Conservation (phyloP, 2,888 invertebrate species). For the Oxystoma pomonae region DNA sequence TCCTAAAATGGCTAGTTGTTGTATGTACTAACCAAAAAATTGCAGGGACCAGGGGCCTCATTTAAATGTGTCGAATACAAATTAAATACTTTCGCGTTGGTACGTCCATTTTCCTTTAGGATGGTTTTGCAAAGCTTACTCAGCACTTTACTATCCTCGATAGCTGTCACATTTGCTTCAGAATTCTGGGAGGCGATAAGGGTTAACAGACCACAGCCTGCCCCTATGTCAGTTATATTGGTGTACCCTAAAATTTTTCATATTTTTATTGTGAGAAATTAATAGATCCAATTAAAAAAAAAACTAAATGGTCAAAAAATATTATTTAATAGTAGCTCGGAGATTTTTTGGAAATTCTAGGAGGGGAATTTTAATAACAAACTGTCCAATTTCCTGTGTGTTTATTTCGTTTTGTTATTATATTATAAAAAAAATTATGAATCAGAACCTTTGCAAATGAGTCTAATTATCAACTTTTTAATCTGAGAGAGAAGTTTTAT, state of each 20-base stretch:
- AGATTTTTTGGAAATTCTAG: too few species aligned
- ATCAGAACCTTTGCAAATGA: too few species aligned
- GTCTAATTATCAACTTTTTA: too few species aligned
- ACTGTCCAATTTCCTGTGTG: too few species aligned
- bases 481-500: too few species aligned
- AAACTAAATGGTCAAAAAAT: background rate
- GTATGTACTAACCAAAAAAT: conserved; percentile 42
- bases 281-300: conserved; percentile 1
- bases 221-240: conserved; percentile 69
- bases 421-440: too few species aligned
- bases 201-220: conserved; percentile 72
- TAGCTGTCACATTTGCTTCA: conserved; percentile 57
- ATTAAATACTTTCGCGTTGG: conserved; percentile 51
- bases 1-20: too few species aligned
- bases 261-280: too few species aligned
- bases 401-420: too few species aligned
- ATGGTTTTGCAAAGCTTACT: conserved; percentile 57
- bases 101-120: conserved; percentile 48
- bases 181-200: conserved; percentile 54
- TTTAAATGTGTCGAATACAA: conserved; percentile 57
- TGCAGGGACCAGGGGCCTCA: conserved; percentile 39
- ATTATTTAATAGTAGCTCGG: too few species aligned
- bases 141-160: conserved; percentile 66
- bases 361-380: too few species aligned
- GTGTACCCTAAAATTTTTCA: conserved; percentile 48